Conservation (phyloP, 2,888 invertebrate genomes). For the Zaprionus lineosus region DNA sequence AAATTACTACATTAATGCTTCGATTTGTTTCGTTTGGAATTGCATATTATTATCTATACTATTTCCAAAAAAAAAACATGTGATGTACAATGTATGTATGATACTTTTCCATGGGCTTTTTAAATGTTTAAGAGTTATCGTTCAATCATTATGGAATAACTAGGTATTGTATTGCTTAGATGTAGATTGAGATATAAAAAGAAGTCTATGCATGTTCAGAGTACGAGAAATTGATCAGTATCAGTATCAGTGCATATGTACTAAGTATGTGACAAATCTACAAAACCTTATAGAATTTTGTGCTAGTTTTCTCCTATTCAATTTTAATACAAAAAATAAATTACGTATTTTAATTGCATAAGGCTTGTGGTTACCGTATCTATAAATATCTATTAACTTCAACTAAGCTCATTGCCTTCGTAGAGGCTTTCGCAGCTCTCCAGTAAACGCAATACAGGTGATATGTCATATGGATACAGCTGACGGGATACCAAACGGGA, state of each 20-base stretch:
- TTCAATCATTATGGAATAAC: slow-evolving; percentile 3
- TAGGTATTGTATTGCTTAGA: slow-evolving; percentile 21
- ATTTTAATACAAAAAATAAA: slow-evolving; percentile 66
- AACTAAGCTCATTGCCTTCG: slow-evolving; percentile 92
- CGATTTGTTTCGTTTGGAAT: slow-evolving; percentile 41
- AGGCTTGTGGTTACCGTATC: slow-evolving; percentile 25
- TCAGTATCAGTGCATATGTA: slow-evolving; percentile 19
- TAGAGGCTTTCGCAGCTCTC: slow-evolving; percentile 93
- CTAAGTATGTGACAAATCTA: slow-evolving; percentile 44
- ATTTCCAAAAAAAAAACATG: slow-evolving; percentile 37
- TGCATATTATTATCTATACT: slow-evolving; percentile 30
- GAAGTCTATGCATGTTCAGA: slow-evolving; percentile 47
- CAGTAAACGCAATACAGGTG: slow-evolving; percentile 91
- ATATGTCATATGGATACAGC: slow-evolving; percentile 94
- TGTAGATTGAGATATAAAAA: slow-evolving; percentile 45
- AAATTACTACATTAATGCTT: too few species aligned
- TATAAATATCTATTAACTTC: slow-evolving; percentile 40
- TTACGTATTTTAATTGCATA: slow-evolving; percentile 73
- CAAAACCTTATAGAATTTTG: slow-evolving; percentile 48
- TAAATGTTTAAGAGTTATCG: slow-evolving; percentile 16
- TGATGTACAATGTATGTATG: slow-evolving; percentile 38
- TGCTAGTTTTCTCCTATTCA: slow-evolving; percentile 47
- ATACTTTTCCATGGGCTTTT: slow-evolving; percentile 9
- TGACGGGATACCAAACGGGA: slow-evolving; percentile 91
- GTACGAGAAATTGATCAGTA: slow-evolving; percentile 42